Evolutionary conservation across 64 coral and sea anemone genomes (phyloP), one percentile per base, ranked within the genome.

Genomic region (Porites lutea): DNA sequence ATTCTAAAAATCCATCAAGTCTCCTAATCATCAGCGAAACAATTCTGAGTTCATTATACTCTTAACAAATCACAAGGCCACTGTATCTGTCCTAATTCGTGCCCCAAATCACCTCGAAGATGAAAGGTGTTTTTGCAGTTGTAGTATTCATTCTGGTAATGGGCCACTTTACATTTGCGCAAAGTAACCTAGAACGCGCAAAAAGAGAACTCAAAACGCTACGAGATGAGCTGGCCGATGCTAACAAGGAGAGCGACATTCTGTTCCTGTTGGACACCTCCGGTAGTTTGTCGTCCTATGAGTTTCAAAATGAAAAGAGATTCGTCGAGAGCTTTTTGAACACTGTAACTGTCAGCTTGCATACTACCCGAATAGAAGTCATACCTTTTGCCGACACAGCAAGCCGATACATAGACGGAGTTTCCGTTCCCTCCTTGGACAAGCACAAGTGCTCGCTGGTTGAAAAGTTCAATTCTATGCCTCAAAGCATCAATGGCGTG

Each of bases 201-300:
- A 89, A 80, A 74, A 13, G 75, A 2, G 65, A 96, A 7, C 54
- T 96, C 0, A 15, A 73, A 57, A 71, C 63, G 27, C 80, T 96
- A n/a, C 87, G 91, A 80, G 75, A 82, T 74, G 16, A 60, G 18
- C 43, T 92, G 16, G 55, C 14, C 7, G 88, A 45, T 13, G 50
- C 78, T 16, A 83, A 93, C 43, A 58, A 74, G 43, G 27, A 37
- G 27, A 37, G 78, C 16, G 95, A 96, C 54, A 54, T 96, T 2
- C 55, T 96, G 20, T 96, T 96, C 46, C 73, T 96, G 6, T 16
- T 96, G 16, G 95, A 96, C 65, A 87, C 92, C 8, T 93, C 95
- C 13, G 95, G 95, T 58, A 96, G 95, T 87, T 71, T 96, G 13
- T 21, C 18, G 47, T 9, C 2, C 3, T 14, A 27, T 20, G 71